Conservation (phyloP, 2,113 vertebrate species). For the Amblyornis subalaris region DNA sequence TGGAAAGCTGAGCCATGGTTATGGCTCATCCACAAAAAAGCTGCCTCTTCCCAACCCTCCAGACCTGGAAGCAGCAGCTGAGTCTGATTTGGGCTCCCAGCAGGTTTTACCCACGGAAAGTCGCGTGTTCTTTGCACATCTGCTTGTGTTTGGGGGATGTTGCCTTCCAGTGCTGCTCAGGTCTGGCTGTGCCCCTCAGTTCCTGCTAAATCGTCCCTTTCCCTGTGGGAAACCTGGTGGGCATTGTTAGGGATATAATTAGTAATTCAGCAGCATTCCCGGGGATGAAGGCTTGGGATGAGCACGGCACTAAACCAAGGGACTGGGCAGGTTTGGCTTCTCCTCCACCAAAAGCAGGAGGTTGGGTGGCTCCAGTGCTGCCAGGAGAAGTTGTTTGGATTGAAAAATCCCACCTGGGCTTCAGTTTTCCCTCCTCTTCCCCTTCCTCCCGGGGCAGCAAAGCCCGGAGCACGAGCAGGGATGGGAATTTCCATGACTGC, state of each 20-base stretch:
- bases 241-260: background rate
- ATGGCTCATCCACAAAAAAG: background rate
- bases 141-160: conserved; percentile 20
- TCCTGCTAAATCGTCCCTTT: background rate
- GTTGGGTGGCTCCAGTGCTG: fast-evolving
- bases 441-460: background rate
- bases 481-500: background rate
- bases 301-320: background rate
- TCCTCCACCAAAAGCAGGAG: background rate
- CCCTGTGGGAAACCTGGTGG: background rate
- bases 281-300: background rate
- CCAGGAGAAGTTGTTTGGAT: background rate
- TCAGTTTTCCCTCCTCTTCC: background rate
- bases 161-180: background rate
- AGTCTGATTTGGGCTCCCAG: background rate
- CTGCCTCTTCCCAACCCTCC: background rate
- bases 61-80: conserved; percentile 1
- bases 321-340: background rate
- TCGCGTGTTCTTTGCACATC: background rate
- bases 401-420: background rate
- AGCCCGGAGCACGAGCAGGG: fast-evolving
- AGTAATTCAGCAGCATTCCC: background rate
- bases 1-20: background rate
- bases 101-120: background rate
- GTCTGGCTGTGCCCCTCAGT: background rate